Conservation (phyloP, 92 coral and sea anemone genomes). For the Anthopleura xanthogrammica region DNA sequence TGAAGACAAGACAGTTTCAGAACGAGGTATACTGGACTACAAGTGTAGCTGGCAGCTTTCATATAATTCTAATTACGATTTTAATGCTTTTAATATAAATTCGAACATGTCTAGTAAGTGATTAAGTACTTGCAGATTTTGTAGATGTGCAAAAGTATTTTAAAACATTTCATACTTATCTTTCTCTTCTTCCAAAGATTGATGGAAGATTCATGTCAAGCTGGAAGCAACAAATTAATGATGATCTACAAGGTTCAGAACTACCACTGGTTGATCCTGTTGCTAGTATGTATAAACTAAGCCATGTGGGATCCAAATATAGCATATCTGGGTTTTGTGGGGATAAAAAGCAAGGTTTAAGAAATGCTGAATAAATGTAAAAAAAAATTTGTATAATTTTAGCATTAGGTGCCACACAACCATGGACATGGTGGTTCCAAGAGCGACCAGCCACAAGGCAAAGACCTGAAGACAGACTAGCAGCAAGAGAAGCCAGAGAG, state of each 20-base stretch:
- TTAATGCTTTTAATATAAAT: no score
- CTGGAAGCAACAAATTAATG: slow-evolving; percentile 52
- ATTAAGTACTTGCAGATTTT: no score
- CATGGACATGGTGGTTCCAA: slow-evolving; percentile 77
- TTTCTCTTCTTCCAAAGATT: slow-evolving; percentile 39
- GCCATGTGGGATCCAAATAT: not conserved
- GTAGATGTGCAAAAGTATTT: no score
- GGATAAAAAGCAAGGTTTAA: not conserved
- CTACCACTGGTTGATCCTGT: slow-evolving; percentile 87
- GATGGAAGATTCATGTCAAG: slow-evolving; percentile 57
- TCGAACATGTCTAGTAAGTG: no score
- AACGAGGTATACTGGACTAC: slow-evolving; percentile 29
- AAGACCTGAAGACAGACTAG: slow-evolving; percentile 69
- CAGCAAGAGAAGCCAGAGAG: slow-evolving; percentile 77
- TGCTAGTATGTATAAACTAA: slow-evolving; percentile 55
- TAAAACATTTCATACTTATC: not conserved
- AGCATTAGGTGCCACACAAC: slow-evolving; percentile 51
- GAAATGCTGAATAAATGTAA: no score
- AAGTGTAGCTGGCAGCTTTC: not conserved
- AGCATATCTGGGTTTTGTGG: not conserved
- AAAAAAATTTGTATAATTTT: not conserved
- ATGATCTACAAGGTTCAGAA: slow-evolving; percentile 55
- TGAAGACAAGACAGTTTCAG: slow-evolving; percentile 64
- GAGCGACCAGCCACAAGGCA: slow-evolving; percentile 56
- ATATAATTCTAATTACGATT: not conserved